Base-by-base conservation (phyloP, 2,113 vertebrate genomes). In the Trichomycterus rosablanca region DNA sequence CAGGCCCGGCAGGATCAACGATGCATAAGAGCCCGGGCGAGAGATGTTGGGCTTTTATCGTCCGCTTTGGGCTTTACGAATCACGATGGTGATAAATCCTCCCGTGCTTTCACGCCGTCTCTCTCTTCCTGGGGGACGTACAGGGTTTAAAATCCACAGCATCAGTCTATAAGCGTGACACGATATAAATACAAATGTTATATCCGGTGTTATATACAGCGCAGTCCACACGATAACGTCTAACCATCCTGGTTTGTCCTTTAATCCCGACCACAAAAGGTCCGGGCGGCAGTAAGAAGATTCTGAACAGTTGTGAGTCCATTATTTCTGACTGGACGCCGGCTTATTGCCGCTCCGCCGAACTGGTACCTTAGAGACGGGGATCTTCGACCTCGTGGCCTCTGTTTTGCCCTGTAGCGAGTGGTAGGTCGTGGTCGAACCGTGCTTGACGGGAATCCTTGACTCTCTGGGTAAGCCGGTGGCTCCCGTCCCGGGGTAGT, bases 371-470 rank as follows among this genome's bases (percentile, higher is more conserved):
- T 94, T 97, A 59, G 96, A 96, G 57, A 97, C 89, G 0, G 96
- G 95, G 70, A 98, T 98, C 88, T 95, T 99, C 60, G 96, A 94
- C 84, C 92, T 92, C 70, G 87, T 83, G 30, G 88, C 73, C 64
- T 97, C 93, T 0, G 82, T 84, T 84, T 88, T 91, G 67, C 83
- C 79, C 59, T 86, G 86, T 24, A 88, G 87, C 74, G 87, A 87
- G 59, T 90, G 89, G 49, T 76, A 78, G 0, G 76, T 73, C 0
- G 88, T 63, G 43, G 91, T 87, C 78, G 86, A 68, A 42, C 75
- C 70, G 15, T 92, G 91, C 80, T 97, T 98, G 73, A 97, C 86
- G 0, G 96, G 94, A 77, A 98, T 97, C 78, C 90, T 97, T 26
- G 93, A 97, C 73, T 96, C 94, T 81, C 92, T 91, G 23, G 79